Evolutionary conservation across 2,797 vertebrate species (phyloP).

Genomic region (Syngnathus acus): DNA sequence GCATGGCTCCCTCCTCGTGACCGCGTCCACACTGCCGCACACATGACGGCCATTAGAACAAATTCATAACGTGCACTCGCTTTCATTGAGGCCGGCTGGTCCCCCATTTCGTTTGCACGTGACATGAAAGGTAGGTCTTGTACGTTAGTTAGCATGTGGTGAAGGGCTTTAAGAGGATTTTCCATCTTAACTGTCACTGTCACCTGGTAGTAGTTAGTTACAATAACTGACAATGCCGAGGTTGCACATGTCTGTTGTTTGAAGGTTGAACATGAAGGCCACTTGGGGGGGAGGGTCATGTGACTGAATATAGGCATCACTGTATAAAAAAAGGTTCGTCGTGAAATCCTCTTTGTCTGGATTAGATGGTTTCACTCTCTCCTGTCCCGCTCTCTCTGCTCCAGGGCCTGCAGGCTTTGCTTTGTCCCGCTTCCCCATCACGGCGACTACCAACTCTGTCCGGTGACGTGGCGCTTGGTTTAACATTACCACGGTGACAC

Average conservation of each 20-base stretch:
- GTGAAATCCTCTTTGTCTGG: constrained; percentile 75
- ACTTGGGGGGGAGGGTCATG: background rate
- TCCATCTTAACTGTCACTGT: constrained; percentile 61
- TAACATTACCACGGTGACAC: constrained; percentile 58
- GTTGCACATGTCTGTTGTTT: constrained; percentile 1
- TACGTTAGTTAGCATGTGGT: constrained; percentile 18
- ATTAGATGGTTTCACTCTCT: constrained; percentile 36
- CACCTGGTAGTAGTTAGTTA: constrained; percentile 50
- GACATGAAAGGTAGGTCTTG: background rate
- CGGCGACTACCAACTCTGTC: background rate
- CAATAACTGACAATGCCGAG: background rate
- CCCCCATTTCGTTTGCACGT: background rate
- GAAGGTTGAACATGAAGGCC: background rate
- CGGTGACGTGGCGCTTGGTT: constrained; percentile 32
- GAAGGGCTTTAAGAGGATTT: constrained; percentile 57
- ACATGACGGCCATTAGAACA: constrained; percentile 51
- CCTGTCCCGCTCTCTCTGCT: constrained; percentile 7
- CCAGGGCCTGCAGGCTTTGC: constrained; percentile 19
- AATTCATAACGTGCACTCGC: constrained; percentile 20
- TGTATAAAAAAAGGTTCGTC: constrained; percentile 14
- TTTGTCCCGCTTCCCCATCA: background rate
- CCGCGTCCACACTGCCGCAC: constrained; percentile 21
- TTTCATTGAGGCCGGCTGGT: background rate
- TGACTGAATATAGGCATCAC: background rate
- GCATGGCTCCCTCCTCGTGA: background rate